Conservation (phyloP, 1,140 invertebrate species). For the Drosophila ananassae region DNA sequence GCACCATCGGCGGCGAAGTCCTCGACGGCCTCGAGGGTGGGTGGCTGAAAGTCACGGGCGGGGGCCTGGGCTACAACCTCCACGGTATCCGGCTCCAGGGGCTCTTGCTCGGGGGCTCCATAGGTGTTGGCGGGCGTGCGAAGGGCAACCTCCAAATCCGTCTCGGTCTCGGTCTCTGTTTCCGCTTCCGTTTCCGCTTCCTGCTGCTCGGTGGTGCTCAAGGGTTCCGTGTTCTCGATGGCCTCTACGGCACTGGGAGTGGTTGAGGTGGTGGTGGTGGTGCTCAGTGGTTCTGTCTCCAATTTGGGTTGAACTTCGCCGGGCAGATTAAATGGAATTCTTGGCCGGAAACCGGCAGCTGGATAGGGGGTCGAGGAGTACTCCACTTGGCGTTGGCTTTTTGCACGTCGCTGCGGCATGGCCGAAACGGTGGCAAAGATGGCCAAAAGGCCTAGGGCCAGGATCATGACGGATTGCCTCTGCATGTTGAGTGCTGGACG, state of each 20-base stretch:
- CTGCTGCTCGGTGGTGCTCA: slow-evolving; percentile 40
- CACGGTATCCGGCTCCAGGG: slow-evolving; percentile 49
- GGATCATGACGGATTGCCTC: slow-evolving; percentile 40
- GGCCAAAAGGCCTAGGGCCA: slow-evolving; percentile 43
- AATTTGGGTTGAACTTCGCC: slow-evolving; percentile 55
- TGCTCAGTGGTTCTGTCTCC: slow-evolving; percentile 43
- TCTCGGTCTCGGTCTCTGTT: slow-evolving; percentile 24
- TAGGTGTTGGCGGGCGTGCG: slow-evolving; percentile 70
- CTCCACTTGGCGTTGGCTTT: slow-evolving; percentile 76
- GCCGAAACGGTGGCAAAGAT: slow-evolving; percentile 26
- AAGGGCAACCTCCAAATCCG: slow-evolving; percentile 47
- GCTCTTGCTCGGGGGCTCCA: slow-evolving; percentile 51
- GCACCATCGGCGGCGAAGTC: slow-evolving; percentile 66
- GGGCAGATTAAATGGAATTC: slow-evolving; percentile 69
- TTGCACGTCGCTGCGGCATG: slow-evolving; percentile 55
- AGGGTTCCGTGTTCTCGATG: slow-evolving; percentile 41
- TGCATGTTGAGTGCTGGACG: slow-evolving; percentile 43
- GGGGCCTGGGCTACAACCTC: slow-evolving; percentile 66
- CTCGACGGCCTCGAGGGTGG: slow-evolving; percentile 66
- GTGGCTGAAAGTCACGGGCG: slow-evolving; percentile 75
- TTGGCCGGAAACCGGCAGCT: slow-evolving; percentile 72
- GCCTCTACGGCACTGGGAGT: slow-evolving; percentile 40
- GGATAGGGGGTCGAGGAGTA: slow-evolving; percentile 74
- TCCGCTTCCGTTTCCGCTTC: slow-evolving; percentile 30
- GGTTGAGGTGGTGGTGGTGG: slow-evolving; percentile 19